Base-by-base conservation (phyloP, 2,797 vertebrate species). In the Chromis chromis region DNA sequence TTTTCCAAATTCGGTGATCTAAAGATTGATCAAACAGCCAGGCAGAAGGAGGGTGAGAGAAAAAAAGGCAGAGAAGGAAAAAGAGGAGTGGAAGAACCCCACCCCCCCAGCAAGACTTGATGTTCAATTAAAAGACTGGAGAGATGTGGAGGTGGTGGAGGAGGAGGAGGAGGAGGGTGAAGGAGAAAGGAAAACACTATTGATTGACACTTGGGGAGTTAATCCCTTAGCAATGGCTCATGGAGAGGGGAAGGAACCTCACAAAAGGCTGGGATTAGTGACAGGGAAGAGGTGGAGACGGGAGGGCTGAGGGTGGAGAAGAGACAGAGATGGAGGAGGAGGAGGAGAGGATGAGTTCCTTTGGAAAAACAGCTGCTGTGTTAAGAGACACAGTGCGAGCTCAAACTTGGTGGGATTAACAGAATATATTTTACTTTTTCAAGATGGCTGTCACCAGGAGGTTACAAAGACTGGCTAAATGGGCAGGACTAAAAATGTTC, bases 181-280 rank as follows among this genome's bases (percentile, higher is more conserved):
- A 56, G 40, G 63, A 77, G 75, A 83, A 81, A 85, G 74, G 78
- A 66, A 74, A 91, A 83, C 74, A 81, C 68, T 54, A 82, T 83
- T 95, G 94, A 95, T 79, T 94, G 94, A 94, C 94, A 91, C 83
- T 89, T 87, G 85, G 81, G 86, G 92, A 93, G 89, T 92, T 94
- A 93, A 94, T 90, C 86, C 78, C 79, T 75, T 72, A 79, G 84
- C 90, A 88, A 90, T 90, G 89, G 90, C 90, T 93, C 88, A 87
- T 71, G 82, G 66, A 90, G 88, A 89, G 85, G 74, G 68, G 68
- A 87, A 86, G 88, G 86, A 85, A 66, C 39, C 79, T 82, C 72
- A 75, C 80, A 87, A 92, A 84, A 83, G 71, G 76, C 81, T 74
- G 74, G 79, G 84, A 91, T 94, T 85, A 88, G 83, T 83, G 86